phyloP scores from a whole-genome alignment of 2,888 invertebrate species.

The Leucophora obtusa region DNA sequence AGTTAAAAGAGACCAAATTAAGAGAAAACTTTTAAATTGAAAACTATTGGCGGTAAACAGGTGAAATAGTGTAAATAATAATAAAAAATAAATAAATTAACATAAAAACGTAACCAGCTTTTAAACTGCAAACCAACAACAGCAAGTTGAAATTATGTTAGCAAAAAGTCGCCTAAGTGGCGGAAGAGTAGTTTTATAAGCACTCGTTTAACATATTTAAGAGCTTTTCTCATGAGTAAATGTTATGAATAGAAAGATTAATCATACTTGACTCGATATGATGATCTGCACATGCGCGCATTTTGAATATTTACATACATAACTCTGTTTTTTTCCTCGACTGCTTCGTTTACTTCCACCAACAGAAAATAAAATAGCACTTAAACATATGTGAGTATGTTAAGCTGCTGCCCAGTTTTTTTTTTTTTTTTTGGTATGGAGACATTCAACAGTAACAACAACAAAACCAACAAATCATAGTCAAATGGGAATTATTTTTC shows the following conservation, averaged over 20 bases:
- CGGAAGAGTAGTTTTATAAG: slow-evolving; percentile 18
- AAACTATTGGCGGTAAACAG: slow-evolving; percentile 14
- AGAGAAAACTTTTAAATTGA: not conserved
- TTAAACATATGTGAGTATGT: slow-evolving; percentile 4
- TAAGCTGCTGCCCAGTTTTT: slow-evolving; percentile 23
- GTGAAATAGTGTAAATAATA: slow-evolving; percentile 8
- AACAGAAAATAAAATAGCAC: slow-evolving; percentile 23
- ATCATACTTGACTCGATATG: slow-evolving; percentile 36
- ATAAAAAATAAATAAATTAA: slow-evolving; percentile 35
- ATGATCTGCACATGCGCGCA: slow-evolving; percentile 54
- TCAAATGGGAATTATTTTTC: slow-evolving; percentile 73
- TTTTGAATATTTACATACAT: slow-evolving; percentile 40
- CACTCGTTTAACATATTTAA: slow-evolving; percentile 12
- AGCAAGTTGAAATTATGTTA: not conserved
- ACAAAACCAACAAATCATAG: slow-evolving; percentile 47
- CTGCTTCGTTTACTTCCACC: not conserved
- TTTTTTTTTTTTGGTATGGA: slow-evolving; percentile 32
- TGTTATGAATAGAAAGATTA: slow-evolving; percentile 39
- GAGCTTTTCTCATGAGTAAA: not conserved
- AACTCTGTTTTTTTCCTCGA: slow-evolving; percentile 32
- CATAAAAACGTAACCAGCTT: slow-evolving; percentile 47
- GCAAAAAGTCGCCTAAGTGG: slow-evolving; percentile 10
- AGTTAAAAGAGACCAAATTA: not conserved
- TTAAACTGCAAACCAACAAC: slow-evolving; percentile 2
- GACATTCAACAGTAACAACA: slow-evolving; percentile 31